phyloP scores from a whole-genome alignment of 92 coral and sea anemone genomes.

The Micromussa lordhowensis region DNA sequence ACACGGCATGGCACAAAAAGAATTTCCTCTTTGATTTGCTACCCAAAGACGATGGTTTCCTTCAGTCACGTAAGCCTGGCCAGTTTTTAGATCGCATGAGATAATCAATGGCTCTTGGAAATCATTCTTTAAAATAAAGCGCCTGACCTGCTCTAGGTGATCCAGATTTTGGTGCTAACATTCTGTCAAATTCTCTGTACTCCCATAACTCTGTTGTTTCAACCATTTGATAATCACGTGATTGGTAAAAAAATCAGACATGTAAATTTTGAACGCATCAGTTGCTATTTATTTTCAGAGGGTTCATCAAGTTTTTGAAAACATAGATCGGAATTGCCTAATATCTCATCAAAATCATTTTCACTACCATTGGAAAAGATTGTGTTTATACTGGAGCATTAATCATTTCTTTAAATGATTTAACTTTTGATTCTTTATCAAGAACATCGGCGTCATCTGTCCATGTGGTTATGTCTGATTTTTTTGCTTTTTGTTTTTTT shows the following conservation, averaged over 20 bases:
- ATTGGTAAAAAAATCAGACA: conserved; percentile 9
- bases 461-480: neutral
- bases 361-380: neutral
- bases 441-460: no score
- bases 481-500: conserved; percentile 8
- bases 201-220: neutral
- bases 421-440: neutral
- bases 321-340: neutral
- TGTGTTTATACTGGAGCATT: conserved; percentile 3
- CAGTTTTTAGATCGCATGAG: neutral
- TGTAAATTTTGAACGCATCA: neutral
- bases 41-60: conserved; percentile 9
- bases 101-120: conserved; percentile 7
- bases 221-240: conserved; percentile 9
- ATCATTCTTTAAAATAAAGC: neutral
- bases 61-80: conserved; percentile 2
- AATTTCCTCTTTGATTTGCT: neutral
- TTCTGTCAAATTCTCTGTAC: conserved; percentile 11
- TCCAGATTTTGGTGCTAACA: conserved; percentile 7
- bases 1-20: conserved; percentile 2
- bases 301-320: conserved; percentile 6
- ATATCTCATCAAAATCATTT: neutral
- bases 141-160: conserved; percentile 11
- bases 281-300: neutral
- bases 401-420: neutral